phyloP scores from a whole-genome alignment of 1,140 invertebrate species.

The Drosophila dunni region DNA sequence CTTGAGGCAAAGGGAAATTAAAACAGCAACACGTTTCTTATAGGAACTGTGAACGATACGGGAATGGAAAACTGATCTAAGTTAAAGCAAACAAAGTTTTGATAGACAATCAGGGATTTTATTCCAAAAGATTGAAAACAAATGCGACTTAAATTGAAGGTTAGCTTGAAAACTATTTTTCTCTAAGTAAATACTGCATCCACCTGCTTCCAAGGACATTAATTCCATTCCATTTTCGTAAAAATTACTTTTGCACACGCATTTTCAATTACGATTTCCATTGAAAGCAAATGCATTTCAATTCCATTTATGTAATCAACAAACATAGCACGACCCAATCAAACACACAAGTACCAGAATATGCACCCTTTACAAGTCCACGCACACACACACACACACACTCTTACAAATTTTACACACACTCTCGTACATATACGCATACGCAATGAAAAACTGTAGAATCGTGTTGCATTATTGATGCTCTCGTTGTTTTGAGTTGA shows the following conservation, averaged over 20 bases:
- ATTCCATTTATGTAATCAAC: conserved; percentile 78
- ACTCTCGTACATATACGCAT: conserved; percentile 4
- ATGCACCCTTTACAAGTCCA: background rate
- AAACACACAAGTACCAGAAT: background rate
- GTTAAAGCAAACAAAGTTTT: no score
- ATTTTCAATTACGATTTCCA: conserved; percentile 62
- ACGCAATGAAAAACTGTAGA: conserved; percentile 36
- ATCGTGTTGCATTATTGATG: conserved; percentile 72
- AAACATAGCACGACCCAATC: conserved; percentile 39
- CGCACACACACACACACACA: background rate
- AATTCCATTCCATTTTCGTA: background rate
- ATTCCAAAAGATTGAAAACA: no score
- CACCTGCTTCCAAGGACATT: conserved; percentile 27
- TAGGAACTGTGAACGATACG: no score
- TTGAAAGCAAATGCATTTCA: conserved; percentile 57
- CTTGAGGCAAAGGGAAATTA: no score
- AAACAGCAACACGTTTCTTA: no score
- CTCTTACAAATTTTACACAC: background rate
- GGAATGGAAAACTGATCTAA: no score
- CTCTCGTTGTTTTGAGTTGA: conserved; percentile 73
- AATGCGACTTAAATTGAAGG: no score
- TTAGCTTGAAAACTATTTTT: no score
- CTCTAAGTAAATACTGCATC: background rate
- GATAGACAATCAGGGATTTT: no score
- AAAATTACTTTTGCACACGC: conserved; percentile 24